Base-by-base conservation (phyloP, 1,140 invertebrate genomes). In the Psilanteris sp. region DNA sequence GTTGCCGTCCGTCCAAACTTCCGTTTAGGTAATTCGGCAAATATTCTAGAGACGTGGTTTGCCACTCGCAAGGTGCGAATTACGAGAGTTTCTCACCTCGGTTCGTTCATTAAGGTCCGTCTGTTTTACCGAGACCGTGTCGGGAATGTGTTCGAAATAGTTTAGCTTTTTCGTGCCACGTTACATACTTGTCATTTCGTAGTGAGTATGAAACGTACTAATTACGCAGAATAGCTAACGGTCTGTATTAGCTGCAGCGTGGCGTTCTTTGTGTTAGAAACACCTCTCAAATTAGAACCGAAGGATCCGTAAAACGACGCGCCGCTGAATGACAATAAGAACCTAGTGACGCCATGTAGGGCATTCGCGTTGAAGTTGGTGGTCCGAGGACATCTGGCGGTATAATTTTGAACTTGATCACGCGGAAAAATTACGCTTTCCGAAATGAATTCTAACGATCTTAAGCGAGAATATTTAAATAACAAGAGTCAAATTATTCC, bases 1-100 rank as follows among this genome's bases (percentile, higher is more conserved):
- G 54, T 16, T 57, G 54, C 79, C 76, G 70, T 76, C 57, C 77
- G 77, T 78, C 73, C 70, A 72, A 83, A 82, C 80, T 82, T 83
- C 70, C 68, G 77, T 39, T 70, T 71, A 62, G 75, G 73, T 83
- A 81, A 80, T 83, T 83, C 77, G 64, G 71, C 77, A 82, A 82
- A 83, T 81, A 78, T 75, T 72, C 79, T 52, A 71, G 57, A 64
- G 78, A 78, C 67, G 64, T 73, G 77, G 68, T 78, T 77, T 52
- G 52, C 62, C 46, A 34, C 61, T 68, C 66, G 77, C 61, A 62
- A 74, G 62, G 76, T 79, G 79, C 75, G 70, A 79, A 83, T 80
- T 77, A 77, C 72, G 73, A 80, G 77, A 78, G 78, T 78, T 79
- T 67, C 71, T 70, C 71, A 61, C 70, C 71, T 79, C 52, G 44